A percentile compares a stretch with the other conserved stretches of the same genome.
Evolutionary conservation across 2,113 vertebrate species (phyloP).

Genomic region (Albula glossodonta): DNA sequence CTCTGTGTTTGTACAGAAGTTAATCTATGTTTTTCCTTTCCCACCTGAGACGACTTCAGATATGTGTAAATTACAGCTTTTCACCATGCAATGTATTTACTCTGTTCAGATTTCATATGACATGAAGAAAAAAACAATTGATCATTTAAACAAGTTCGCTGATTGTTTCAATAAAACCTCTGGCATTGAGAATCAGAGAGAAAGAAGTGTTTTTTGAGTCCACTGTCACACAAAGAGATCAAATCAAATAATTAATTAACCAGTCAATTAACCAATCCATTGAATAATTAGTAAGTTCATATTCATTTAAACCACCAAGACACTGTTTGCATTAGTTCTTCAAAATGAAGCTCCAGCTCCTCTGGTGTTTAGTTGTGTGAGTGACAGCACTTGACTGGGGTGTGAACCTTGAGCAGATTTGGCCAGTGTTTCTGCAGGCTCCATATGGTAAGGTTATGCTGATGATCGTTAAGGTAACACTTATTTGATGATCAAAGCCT

Average conservation of each 20-base stretch:
- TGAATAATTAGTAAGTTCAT: too few species aligned
- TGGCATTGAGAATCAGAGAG: slow-evolving; percentile 24
- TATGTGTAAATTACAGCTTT: neutral
- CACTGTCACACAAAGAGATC: neutral
- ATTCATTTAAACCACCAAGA: too few species aligned
- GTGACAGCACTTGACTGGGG: too few species aligned
- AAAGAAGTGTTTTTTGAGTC: neutral
- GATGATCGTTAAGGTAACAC: too few species aligned
- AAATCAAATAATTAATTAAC: neutral
- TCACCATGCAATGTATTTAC: neutral
- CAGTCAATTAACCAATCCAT: neutral
- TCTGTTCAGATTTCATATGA: slow-evolving; percentile 28
- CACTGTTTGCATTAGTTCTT: too few species aligned
- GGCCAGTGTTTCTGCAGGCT: too few species aligned
- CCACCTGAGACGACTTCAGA: neutral
- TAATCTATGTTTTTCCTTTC: neutral
- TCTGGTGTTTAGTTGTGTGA: too few species aligned
- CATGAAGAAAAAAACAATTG: slow-evolving; percentile 20
- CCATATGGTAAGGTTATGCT: too few species aligned
- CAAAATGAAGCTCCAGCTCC: too few species aligned
- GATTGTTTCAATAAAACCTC: slow-evolving; percentile 55
- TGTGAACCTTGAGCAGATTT: too few species aligned
- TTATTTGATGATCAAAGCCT: too few species aligned
- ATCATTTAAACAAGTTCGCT: slow-evolving; percentile 42
- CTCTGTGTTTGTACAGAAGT: neutral